phyloP scores from a whole-genome alignment of 2,113 vertebrate genomes.

The Dasyprocta punctata region DNA sequence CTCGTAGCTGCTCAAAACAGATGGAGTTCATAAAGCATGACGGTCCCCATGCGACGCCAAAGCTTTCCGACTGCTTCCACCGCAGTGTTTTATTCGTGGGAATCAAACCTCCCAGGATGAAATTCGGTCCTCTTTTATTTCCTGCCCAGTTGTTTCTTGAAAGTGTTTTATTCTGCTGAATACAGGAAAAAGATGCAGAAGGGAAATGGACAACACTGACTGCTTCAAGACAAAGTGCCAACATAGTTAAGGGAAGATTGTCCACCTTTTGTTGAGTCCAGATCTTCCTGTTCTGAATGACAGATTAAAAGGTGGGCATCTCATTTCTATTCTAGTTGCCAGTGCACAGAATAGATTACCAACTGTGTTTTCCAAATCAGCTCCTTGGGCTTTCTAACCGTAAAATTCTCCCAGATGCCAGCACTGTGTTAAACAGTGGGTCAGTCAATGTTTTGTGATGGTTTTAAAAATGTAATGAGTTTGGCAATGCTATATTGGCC shows the following conservation, averaged over 20 bases:
- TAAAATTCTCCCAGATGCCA: slow-evolving; percentile 28
- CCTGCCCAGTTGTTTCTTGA: slow-evolving; percentile 73
- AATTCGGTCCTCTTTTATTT: slow-evolving; percentile 52
- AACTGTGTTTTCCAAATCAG: not conserved
- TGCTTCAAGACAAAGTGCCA: slow-evolving; percentile 17
- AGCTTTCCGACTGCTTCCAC: slow-evolving; percentile 47
- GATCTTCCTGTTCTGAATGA: not conserved
- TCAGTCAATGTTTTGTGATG: not conserved
- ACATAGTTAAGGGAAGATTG: not conserved
- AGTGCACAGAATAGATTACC: not conserved
- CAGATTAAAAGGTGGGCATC: not conserved
- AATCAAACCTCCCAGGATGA: slow-evolving; percentile 75
- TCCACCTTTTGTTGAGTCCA: not conserved
- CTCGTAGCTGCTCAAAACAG: slow-evolving; percentile 32
- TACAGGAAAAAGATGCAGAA: slow-evolving; percentile 47
- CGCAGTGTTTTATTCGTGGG: slow-evolving; percentile 42
- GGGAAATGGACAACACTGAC: slow-evolving; percentile 25
- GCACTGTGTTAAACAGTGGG: not conserved
- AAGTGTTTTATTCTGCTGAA: slow-evolving; percentile 72
- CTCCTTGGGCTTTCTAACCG: not conserved
- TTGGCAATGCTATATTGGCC: not conserved
- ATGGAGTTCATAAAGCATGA: slow-evolving; percentile 56
- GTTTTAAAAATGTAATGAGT: not conserved
- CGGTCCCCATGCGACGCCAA: not conserved
- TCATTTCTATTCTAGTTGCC: not conserved